Conservation (phyloP, 2,888 invertebrate genomes). For the Eilema caniola region DNA sequence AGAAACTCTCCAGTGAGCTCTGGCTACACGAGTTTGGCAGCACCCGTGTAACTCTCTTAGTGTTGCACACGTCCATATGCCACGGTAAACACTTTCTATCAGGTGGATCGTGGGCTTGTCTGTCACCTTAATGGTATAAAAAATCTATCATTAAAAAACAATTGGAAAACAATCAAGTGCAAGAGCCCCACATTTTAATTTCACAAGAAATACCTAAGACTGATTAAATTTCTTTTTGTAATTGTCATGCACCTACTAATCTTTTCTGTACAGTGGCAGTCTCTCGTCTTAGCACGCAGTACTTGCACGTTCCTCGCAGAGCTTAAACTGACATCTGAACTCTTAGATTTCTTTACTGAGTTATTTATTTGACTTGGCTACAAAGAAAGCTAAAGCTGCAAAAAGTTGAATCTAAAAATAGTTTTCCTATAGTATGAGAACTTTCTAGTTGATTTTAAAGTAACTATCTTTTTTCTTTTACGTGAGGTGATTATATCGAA, state of each 20-base stretch:
- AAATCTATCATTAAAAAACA: no score
- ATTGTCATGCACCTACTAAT: neutral
- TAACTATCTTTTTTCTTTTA: neutral
- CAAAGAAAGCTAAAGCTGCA: slow-evolving; percentile 38
- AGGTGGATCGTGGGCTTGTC: no score
- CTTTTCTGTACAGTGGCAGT: slow-evolving; percentile 3
- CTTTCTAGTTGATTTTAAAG: slow-evolving; percentile 12
- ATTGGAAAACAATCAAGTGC: neutral
- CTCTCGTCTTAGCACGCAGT: slow-evolving; percentile 21
- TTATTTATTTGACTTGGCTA: slow-evolving; percentile 49
- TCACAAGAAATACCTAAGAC: neutral
- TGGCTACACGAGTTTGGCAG: no score
- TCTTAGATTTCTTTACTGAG: slow-evolving; percentile 48
- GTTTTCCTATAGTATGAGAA: slow-evolving; percentile 19
- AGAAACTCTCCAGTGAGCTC: no score
- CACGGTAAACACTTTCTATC: no score
- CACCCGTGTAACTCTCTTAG: no score
- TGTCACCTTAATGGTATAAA: no score
- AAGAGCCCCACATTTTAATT: neutral
- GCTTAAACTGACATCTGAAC: slow-evolving; percentile 49
- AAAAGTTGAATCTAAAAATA: slow-evolving; percentile 40
- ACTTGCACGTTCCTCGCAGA: slow-evolving; percentile 31
- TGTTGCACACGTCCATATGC: no score
- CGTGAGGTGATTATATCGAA: no score
- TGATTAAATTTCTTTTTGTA: slow-evolving; percentile 6